These are phyloP conservation scores for Sander lucioperca DNA, from an alignment of 2,113 vertebrate genomes.

Conservation along the genomic window DNA sequence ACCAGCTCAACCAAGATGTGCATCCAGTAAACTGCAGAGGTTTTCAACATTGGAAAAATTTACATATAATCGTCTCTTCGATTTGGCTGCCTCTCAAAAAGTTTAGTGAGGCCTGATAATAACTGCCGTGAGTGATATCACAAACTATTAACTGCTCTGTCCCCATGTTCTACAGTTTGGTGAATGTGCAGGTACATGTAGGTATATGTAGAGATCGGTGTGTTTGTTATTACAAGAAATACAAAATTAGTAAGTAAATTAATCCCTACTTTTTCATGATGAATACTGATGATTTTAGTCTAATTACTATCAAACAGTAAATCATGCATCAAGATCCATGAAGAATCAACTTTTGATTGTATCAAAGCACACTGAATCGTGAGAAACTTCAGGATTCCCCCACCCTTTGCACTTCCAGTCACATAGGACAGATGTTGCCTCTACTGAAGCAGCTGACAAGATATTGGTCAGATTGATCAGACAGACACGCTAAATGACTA, in stretches of 20 bases:
- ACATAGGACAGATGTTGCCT: constrained; percentile 30
- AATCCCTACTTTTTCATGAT: background rate
- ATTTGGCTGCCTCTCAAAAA: background rate
- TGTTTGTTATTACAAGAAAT: background rate
- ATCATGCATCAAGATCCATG: background rate
- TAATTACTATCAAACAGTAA: background rate
- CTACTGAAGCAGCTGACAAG: constrained; percentile 38
- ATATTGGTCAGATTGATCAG: constrained; percentile 59
- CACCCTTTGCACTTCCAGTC: background rate
- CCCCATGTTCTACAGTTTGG: background rate
- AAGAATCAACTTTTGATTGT: background rate
- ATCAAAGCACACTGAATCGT: constrained; percentile 13
- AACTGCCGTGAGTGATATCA: background rate
- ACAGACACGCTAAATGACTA: constrained; percentile 34
- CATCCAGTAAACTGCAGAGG: background rate
- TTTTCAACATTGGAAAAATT: background rate
- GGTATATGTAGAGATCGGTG: background rate
- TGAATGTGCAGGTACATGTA: background rate
- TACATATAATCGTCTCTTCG: background rate
- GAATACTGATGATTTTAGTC: background rate
- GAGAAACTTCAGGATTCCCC: constrained; percentile 36
- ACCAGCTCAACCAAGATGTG: background rate
- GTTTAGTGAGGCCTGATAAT: background rate
- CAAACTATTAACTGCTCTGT: background rate
- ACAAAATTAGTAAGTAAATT: background rate